Conservation (phyloP, 2,113 vertebrate genomes). For the Burhinus bistriatus region DNA sequence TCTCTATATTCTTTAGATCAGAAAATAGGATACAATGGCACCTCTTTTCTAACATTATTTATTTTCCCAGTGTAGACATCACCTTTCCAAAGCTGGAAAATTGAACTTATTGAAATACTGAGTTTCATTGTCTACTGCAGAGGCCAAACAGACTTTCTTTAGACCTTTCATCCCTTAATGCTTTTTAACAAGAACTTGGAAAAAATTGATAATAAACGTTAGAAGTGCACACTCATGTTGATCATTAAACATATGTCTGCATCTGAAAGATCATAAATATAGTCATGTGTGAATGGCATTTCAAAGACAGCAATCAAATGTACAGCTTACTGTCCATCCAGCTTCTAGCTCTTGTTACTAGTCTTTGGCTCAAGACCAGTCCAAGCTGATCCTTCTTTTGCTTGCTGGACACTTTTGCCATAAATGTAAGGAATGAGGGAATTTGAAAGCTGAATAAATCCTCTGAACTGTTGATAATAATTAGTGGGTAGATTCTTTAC, state of each 20-base stretch:
- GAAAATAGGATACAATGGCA: background rate
- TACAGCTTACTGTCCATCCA: background rate
- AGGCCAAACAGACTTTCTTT: background rate
- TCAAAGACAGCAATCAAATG: background rate
- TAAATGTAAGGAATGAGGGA: constrained; percentile 1
- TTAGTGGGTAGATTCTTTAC: background rate
- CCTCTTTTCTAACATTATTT: background rate
- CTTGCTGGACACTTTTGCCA: background rate
- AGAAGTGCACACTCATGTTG: background rate
- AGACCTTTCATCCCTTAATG: background rate
- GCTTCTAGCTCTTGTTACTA: background rate
- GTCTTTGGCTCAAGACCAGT: background rate
- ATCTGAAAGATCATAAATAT: background rate
- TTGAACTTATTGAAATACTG: background rate
- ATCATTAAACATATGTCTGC: background rate
- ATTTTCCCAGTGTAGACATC: background rate
- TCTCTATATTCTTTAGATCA: background rate
- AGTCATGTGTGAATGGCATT: background rate
- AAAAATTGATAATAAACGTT: background rate
- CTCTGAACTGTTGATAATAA: background rate
- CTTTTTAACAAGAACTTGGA: background rate
- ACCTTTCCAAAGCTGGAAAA: background rate
- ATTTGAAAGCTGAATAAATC: constrained; percentile 7
- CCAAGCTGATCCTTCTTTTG: background rate
- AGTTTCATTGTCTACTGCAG: background rate